These are phyloP conservation scores for Tenebrosternarchus preto DNA, from an alignment of 2,113 vertebrate species.

Conservation along the genomic window DNA sequence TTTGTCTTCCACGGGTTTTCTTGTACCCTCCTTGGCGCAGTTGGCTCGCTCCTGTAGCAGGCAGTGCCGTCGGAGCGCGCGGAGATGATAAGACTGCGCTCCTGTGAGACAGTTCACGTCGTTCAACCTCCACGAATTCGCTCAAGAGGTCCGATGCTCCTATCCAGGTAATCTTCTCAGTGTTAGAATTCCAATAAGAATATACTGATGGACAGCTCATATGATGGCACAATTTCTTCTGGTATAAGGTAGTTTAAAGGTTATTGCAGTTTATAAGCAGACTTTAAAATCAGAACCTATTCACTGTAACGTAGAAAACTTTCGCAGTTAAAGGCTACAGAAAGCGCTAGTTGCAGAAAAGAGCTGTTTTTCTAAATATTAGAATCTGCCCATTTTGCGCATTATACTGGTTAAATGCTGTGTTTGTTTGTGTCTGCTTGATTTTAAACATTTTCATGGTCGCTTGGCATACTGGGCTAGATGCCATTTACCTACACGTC, in stretches of 20 bases:
- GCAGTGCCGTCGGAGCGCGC: not conserved
- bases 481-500: too few relatives aligned
- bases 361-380: not conserved
- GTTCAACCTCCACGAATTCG: too few relatives aligned
- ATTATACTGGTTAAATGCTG: too few relatives aligned
- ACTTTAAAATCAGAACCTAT: not conserved
- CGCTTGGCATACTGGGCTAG: too few relatives aligned
- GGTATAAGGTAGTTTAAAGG: not conserved
- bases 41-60: conserved; percentile 11
- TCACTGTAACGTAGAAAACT: not conserved
- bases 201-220: not conserved
- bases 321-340: not conserved
- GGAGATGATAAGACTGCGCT: too few relatives aligned
- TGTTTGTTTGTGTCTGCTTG: not conserved
- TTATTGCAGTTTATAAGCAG: not conserved
- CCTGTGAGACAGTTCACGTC: too few relatives aligned
- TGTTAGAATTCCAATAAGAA: too few relatives aligned
- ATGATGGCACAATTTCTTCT: not conserved
- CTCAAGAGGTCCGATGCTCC: not conserved
- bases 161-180: not conserved
- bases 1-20: too few relatives aligned
- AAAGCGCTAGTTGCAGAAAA: too few relatives aligned
- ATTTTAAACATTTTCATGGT: not conserved
- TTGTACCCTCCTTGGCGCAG: too few relatives aligned
- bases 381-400: too few relatives aligned